These are phyloP conservation scores for Colostygia pectinataria DNA, from an alignment of 2,888 invertebrate species.

Conservation along the genomic window DNA sequence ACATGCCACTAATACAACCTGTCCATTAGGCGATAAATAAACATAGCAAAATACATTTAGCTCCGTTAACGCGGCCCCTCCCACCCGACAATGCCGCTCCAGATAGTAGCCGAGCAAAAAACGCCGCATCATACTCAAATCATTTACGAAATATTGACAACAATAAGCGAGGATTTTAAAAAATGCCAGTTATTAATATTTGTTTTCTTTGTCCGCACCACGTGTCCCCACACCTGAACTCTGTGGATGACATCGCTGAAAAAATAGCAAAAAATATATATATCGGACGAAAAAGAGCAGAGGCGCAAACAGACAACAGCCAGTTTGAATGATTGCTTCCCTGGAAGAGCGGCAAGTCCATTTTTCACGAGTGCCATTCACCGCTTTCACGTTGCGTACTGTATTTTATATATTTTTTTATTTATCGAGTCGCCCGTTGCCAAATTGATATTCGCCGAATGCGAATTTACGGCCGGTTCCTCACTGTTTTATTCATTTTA, in stretches of 20 bases:
- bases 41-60: conserved; percentile 66
- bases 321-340: conserved; percentile 83
- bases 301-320: conserved; percentile 81
- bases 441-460: conserved; percentile 79
- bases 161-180: conserved; percentile 80
- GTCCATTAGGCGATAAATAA: conserved; percentile 78
- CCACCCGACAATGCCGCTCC: conserved; percentile 54
- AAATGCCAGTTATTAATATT: conserved; percentile 82
- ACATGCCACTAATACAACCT: conserved; percentile 59
- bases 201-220: conserved; percentile 78
- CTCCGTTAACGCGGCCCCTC: conserved; percentile 62
- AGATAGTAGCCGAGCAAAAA: conserved; percentile 61
- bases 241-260: conserved; percentile 77
- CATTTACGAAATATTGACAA: conserved; percentile 83
- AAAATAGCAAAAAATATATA: conserved; percentile 73
- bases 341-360: conserved; percentile 83
- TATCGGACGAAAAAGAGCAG: conserved; percentile 75
- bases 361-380: conserved; percentile 84
- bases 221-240: conserved; percentile 81
- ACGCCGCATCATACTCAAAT: conserved; percentile 77
- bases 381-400: conserved; percentile 78
- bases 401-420: conserved; percentile 78
- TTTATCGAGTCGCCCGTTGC: conserved; percentile 68
- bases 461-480: conserved; percentile 75
- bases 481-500: conserved; percentile 82